Conservation (phyloP, 2,888 invertebrate genomes). For the Trachelus troglodyta region DNA sequence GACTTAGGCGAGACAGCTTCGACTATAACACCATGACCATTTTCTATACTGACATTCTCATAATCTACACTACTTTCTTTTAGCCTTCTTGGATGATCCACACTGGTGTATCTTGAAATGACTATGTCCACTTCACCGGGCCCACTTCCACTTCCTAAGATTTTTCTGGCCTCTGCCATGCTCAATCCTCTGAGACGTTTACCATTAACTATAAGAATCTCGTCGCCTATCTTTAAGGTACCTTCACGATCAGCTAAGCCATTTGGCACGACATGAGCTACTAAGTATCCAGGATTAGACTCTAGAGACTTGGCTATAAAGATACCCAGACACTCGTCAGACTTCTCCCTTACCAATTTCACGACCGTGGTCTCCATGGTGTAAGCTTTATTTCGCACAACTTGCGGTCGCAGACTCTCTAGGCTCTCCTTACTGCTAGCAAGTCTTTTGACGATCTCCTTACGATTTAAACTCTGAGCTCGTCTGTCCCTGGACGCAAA, state of each 20-base stretch:
- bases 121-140: conserved; percentile 76
- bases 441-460: conserved; percentile 11
- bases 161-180: conserved; percentile 75
- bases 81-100: conserved; percentile 62
- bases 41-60: conserved; percentile 70
- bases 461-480: conserved; percentile 10
- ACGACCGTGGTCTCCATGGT: conserved; percentile 66
- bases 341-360: conserved; percentile 70
- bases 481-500: conserved; percentile 59
- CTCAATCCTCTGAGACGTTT: conserved; percentile 75
- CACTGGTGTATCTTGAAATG: conserved; percentile 69
- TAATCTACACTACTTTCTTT: conserved; percentile 80
- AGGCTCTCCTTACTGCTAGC: conserved; percentile 9
- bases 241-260: conserved; percentile 79
- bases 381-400: conserved; percentile 48
- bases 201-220: conserved; percentile 80
- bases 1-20: conserved; percentile 64
- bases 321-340: conserved; percentile 77
- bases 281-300: conserved; percentile 71
- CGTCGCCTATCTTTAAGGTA: conserved; percentile 76
- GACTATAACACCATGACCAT: conserved; percentile 68
- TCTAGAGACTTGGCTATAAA: conserved; percentile 76
- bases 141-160: conserved; percentile 70
- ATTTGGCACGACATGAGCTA: conserved; percentile 78
- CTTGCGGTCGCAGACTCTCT: conserved; percentile 31